Evolutionary conservation across 2,888 invertebrate species (phyloP).

Genomic region (Tigriopus californicus): DNA sequence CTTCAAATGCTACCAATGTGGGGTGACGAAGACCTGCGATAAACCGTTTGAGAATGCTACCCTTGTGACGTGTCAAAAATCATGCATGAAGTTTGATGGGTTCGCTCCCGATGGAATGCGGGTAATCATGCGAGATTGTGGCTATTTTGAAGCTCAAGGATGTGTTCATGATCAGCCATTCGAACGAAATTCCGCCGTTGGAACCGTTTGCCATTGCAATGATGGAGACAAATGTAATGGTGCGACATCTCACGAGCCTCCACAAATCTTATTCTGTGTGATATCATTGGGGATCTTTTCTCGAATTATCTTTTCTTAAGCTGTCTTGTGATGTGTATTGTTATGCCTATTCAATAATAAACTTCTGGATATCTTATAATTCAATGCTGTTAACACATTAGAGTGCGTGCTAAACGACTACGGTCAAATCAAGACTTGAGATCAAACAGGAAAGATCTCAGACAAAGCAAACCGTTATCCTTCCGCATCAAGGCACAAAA

Average conservation of each 20-base stretch:
- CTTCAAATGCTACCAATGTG: conserved; percentile 5
- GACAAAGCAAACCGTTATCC: too few species aligned
- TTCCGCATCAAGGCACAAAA: too few species aligned
- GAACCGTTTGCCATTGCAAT: conserved; percentile 1
- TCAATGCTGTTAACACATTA: too few species aligned
- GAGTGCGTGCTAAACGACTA: too few species aligned
- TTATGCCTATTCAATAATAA: too few species aligned
- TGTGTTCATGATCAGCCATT: background rate
- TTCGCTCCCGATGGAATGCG: background rate
- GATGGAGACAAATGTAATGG: conserved; percentile 3
- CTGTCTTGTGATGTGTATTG: too few species aligned
- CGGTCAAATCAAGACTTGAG: too few species aligned
- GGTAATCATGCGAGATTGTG: background rate
- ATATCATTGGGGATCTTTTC: too few species aligned
- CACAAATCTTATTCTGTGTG: too few species aligned
- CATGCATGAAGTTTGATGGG: conserved; percentile 11
- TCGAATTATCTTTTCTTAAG: too few species aligned
- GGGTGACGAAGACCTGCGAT: background rate
- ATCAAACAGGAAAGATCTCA: too few species aligned
- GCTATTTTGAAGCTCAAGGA: background rate
- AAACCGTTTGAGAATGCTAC: background rate
- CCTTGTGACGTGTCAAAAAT: background rate
- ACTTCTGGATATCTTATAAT: too few species aligned
- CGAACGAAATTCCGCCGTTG: background rate
- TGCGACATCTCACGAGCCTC: background rate